Evolutionary conservation across 2,113 vertebrate species (phyloP).

Genomic region (Condylura cristata): DNA sequence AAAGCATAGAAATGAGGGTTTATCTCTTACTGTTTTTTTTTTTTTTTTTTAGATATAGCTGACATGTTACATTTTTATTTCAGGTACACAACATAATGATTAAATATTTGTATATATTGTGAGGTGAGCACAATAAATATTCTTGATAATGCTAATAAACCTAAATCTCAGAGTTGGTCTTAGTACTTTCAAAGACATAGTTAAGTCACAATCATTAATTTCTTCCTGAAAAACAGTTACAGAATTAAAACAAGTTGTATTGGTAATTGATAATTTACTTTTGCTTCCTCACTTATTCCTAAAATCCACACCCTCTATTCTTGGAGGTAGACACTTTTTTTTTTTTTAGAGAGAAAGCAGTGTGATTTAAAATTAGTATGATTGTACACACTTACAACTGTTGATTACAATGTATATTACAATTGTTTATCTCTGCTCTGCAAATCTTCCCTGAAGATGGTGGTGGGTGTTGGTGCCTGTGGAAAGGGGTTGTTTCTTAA

Average conservation of each 20-base stretch:
- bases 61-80: background rate
- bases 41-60: background rate
- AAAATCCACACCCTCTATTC: background rate
- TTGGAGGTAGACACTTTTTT: conserved; percentile 21
- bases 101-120: background rate
- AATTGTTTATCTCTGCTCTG: background rate
- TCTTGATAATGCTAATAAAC: background rate
- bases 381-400: background rate
- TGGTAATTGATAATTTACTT: conserved; percentile 46
- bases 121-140: background rate
- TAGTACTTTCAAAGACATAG: background rate
- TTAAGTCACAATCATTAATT: background rate
- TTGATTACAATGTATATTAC: background rate
- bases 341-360: conserved; percentile 50
- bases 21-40: background rate
- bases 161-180: background rate
- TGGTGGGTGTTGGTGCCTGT: too few species aligned
- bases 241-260: background rate
- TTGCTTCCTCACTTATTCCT: background rate
- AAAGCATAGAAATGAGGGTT: background rate
- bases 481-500: background rate
- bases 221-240: background rate
- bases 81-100: background rate
- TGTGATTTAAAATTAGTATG: background rate
- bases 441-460: background rate